Conservation (phyloP, 1,140 invertebrate species). For the Thrips palmi region DNA sequence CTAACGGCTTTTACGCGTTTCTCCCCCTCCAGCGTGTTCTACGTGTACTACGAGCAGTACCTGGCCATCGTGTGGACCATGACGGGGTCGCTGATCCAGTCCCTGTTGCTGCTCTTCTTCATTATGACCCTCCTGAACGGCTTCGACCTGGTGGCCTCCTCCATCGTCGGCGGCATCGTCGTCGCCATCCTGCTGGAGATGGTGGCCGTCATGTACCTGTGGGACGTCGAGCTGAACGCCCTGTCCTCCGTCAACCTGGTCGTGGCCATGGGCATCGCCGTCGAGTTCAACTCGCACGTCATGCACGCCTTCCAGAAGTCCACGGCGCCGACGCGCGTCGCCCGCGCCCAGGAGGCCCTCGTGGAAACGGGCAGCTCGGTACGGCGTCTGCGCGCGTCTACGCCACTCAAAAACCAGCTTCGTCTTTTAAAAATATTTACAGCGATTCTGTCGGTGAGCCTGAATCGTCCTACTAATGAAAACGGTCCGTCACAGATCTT, state of each 20-base stretch:
- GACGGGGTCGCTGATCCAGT: slow-evolving; percentile 46
- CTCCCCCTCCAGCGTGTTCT: slow-evolving; percentile 78
- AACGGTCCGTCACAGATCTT: slow-evolving; percentile 37
- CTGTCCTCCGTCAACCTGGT: slow-evolving; percentile 87
- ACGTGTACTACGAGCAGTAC: slow-evolving; percentile 92
- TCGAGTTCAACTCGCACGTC: slow-evolving; percentile 97
- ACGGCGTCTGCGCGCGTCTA: too few relatives aligned
- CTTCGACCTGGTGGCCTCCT: slow-evolving; percentile 62
- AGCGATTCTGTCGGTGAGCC: too few relatives aligned
- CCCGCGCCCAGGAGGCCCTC: slow-evolving; percentile 65
- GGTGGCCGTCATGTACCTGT: slow-evolving; percentile 78
- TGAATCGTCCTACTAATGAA: too few relatives aligned
- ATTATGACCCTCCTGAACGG: slow-evolving; percentile 67
- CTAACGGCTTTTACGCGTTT: too few relatives aligned
- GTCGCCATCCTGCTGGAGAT: slow-evolving; percentile 70
- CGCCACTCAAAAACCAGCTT: too few relatives aligned
- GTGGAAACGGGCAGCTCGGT: slow-evolving; percentile 89
- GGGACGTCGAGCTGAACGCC: slow-evolving; percentile 80
- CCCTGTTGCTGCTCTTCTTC: slow-evolving; percentile 60
- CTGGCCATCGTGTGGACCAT: slow-evolving; percentile 68
- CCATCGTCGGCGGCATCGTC: slow-evolving; percentile 55
- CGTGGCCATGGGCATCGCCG: slow-evolving; percentile 86
- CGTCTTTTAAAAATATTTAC: too few relatives aligned
- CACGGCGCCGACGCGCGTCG: slow-evolving; percentile 42
- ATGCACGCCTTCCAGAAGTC: slow-evolving; percentile 81